Percentiles rank a stretch among this genome's conserved stretches.
These are phyloP conservation scores for Malurus alboscapulatus DNA, from an alignment of 2,113 vertebrate genomes.

Conservation along the genomic window DNA sequence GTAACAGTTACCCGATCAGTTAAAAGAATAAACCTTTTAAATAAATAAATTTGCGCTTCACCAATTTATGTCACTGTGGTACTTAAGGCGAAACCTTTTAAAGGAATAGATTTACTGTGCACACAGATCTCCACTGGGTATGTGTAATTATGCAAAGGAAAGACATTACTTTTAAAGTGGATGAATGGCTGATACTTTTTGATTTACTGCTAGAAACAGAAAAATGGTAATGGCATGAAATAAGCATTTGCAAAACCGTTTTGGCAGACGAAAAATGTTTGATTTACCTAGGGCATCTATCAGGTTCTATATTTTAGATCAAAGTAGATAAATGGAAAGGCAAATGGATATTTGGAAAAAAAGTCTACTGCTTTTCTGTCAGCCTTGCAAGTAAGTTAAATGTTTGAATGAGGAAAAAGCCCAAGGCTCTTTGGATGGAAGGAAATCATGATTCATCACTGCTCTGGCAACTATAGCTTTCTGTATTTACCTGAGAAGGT, in stretches of 20 bases:
- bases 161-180: constrained; percentile 78
- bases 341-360: constrained; percentile 67
- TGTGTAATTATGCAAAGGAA: constrained; percentile 75
- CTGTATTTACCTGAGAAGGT: constrained; percentile 20
- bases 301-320: constrained; percentile 73
- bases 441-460: constrained; percentile 31
- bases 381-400: constrained; percentile 53
- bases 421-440: background rate
- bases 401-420: constrained; percentile 35
- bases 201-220: constrained; percentile 77
- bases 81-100: constrained; percentile 78
- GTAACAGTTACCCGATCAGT: constrained; percentile 66
- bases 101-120: constrained; percentile 77
- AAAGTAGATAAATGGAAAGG: constrained; percentile 75
- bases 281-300: constrained; percentile 77
- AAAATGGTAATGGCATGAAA: constrained; percentile 78
- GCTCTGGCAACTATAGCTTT: background rate
- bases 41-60: constrained; percentile 76
- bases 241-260: constrained; percentile 75
- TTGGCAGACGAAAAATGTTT: constrained; percentile 73
- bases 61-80: constrained; percentile 75
- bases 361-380: constrained; percentile 65
- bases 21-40: constrained; percentile 79
- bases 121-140: constrained; percentile 70
- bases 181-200: constrained; percentile 77